Conservation (phyloP, 2,888 invertebrate genomes). For the Lasioglossum figueresi region DNA sequence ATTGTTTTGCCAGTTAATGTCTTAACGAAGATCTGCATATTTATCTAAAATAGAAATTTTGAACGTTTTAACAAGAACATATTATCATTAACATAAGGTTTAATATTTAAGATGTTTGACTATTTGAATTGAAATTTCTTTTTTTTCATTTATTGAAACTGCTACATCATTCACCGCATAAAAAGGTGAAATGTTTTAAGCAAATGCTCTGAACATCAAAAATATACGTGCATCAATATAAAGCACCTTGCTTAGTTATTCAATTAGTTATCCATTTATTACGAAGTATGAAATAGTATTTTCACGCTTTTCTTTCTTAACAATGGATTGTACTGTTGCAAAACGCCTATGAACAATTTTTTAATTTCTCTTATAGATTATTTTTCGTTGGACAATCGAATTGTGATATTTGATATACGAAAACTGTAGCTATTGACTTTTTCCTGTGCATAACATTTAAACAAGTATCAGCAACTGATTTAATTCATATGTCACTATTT, state of each 20-base stretch:
- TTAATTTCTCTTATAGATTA: neutral
- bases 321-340: neutral
- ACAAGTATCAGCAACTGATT: neutral
- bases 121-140: neutral
- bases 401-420: neutral
- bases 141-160: too few species aligned
- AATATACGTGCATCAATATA: too few species aligned
- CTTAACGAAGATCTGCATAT: conserved; percentile 75
- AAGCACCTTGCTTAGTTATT: neutral
- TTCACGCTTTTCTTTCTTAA: neutral
- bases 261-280: neutral
- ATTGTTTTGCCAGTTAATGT: conserved; percentile 56
- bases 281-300: neutral
- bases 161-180: neutral
- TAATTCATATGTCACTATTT: neutral
- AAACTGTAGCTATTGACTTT: neutral
- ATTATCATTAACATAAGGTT: neutral
- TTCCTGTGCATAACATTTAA: too few species aligned
- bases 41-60: conserved; percentile 59
- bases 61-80: neutral
- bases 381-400: neutral
- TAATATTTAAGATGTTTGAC: neutral
- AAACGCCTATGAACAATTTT: neutral
- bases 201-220: too few species aligned
- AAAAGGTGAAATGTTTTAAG: neutral